Conservation (phyloP, 2,888 invertebrate genomes). For the Eurytoma adleriae region DNA sequence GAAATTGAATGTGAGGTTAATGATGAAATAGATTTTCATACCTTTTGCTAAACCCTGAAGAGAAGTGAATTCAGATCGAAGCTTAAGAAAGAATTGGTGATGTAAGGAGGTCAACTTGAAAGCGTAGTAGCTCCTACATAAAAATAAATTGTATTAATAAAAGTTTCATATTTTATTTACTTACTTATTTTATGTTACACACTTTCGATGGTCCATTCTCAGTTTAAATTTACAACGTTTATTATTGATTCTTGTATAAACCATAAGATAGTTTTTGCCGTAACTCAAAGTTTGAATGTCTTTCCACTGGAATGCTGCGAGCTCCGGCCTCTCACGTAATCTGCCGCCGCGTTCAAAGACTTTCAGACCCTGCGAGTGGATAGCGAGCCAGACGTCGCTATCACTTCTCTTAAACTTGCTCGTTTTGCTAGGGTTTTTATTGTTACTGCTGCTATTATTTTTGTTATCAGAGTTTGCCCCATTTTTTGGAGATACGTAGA, state of each 20-base stretch:
- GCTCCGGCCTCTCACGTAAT: conserved; percentile 68
- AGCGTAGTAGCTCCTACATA: conserved; percentile 83
- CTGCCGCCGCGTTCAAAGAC: conserved; percentile 73
- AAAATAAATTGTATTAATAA: conserved; percentile 42
- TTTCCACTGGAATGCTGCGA: conserved; percentile 81
- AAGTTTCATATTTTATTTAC: not conserved
- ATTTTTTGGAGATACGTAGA: conserved; percentile 60
- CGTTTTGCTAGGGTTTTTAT: conserved; percentile 60
- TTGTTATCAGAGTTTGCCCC: conserved; percentile 58
- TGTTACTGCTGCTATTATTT: conserved; percentile 58
- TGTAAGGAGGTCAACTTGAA: conserved; percentile 88
- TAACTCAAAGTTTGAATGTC: conserved; percentile 87
- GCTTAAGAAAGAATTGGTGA: conserved; percentile 85
- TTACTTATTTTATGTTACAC: conserved; percentile 44
- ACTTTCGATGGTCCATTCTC: conserved; percentile 86
- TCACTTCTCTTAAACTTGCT: conserved; percentile 68
- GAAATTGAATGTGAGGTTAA: not conserved
- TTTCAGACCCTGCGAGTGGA: conserved; percentile 74
- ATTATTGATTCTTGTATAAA: conserved; percentile 78
- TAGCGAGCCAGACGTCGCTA: conserved; percentile 75
- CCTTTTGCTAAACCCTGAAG: conserved; percentile 73
- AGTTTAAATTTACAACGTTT: conserved; percentile 84
- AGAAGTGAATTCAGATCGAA: conserved; percentile 85
- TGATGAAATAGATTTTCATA: conserved; percentile 54
- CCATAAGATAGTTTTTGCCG: conserved; percentile 84